Percentiles rank a stretch among this genome's conserved stretches.
phyloP scores from a whole-genome alignment of 2,888 invertebrate genomes.

The Spilarctia lutea region DNA sequence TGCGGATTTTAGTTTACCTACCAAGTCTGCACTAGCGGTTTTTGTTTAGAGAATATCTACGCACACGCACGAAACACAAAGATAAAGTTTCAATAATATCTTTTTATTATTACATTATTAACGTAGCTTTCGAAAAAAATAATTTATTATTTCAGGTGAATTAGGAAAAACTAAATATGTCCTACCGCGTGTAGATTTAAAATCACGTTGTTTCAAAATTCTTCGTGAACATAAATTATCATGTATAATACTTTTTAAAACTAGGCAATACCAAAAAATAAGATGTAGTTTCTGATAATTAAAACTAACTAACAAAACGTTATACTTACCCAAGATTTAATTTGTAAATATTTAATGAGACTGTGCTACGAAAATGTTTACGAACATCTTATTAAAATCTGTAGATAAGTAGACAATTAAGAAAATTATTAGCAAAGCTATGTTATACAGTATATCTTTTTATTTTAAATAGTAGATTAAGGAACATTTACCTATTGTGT shows the following conservation, averaged over 20 bases:
- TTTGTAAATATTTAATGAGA: neutral
- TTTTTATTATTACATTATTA: neutral
- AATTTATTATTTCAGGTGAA: neutral
- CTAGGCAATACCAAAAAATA: neutral
- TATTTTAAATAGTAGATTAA: too few relatives aligned
- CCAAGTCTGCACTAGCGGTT: neutral
- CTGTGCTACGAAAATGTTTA: neutral
- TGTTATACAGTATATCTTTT: too few relatives aligned
- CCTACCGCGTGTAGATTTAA: too few relatives aligned
- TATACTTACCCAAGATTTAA: neutral
- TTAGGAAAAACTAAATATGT: neutral
- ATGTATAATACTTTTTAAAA: neutral
- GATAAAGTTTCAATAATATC: neutral
- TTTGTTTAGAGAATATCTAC: neutral
- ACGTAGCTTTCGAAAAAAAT: neutral
- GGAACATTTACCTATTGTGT: too few relatives aligned
- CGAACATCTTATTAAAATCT: neutral
- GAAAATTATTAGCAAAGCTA: too few relatives aligned
- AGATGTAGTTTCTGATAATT: neutral
- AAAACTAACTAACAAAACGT: neutral
- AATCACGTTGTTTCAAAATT: neutral
- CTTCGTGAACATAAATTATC: neutral
- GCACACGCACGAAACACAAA: neutral
- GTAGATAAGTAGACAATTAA: neutral
- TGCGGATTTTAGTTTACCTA: neutral